These are phyloP conservation scores for Bradypodion pumilum DNA, from an alignment of 2,797 vertebrate genomes.

Conservation along the genomic window DNA sequence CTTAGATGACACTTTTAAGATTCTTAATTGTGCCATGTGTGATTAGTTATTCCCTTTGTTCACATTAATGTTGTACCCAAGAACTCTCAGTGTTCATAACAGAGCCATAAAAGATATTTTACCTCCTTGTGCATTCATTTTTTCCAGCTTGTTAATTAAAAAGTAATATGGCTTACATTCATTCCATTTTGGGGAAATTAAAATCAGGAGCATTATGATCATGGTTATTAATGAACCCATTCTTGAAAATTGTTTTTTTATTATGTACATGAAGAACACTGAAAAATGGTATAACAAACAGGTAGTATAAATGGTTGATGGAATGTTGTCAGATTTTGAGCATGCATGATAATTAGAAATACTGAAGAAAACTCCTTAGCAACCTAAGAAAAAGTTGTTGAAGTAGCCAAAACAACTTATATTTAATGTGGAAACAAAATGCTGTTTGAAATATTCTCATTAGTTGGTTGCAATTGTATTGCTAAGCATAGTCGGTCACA, in stretches of 20 bases:
- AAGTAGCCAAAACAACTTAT: conserved; percentile 36
- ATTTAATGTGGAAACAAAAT: conserved; percentile 31
- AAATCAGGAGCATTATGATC: conserved; percentile 42
- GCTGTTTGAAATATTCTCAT: conserved; percentile 36
- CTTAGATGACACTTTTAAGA: conserved; percentile 42
- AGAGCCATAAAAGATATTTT: conserved; percentile 32
- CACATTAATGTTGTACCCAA: conserved; percentile 9
- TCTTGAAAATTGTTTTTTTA: conserved; percentile 50
- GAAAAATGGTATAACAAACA: conserved; percentile 44
- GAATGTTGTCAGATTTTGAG: conserved; percentile 40
- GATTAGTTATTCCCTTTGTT: conserved; percentile 41
- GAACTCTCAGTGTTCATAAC: conserved; percentile 33
- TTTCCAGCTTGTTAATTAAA: conserved; percentile 53
- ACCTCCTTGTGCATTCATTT: conserved; percentile 8
- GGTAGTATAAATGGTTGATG: conserved; percentile 43
- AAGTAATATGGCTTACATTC: conserved; percentile 46
- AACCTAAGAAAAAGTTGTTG: neutral
- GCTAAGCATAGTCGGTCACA: too few species aligned
- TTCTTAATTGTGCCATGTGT: conserved; percentile 17
- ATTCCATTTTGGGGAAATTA: conserved; percentile 53
- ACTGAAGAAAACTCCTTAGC: conserved; percentile 37
- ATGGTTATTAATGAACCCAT: conserved; percentile 46
- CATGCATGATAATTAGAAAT: conserved; percentile 55
- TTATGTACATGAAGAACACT: conserved; percentile 28
- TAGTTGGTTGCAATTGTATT: conserved; percentile 31